Evolutionary conservation across 1,140 invertebrate species (phyloP).

Genomic region (Theocolax elegans): DNA sequence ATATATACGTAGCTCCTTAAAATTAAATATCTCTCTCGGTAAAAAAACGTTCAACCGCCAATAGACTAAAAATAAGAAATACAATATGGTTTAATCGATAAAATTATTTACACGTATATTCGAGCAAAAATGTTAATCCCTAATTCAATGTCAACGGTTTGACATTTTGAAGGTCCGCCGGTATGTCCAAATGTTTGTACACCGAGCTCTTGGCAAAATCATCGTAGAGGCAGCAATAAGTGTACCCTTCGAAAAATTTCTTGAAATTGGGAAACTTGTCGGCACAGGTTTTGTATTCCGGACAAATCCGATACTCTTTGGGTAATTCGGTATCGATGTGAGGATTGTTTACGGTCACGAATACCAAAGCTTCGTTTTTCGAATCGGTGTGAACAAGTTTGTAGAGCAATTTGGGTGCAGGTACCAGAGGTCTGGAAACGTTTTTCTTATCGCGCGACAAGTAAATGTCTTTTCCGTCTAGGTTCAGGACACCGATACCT

Average conservation of each 20-base stretch:
- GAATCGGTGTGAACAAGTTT: constrained; percentile 62
- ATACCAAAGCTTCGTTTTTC: constrained; percentile 59
- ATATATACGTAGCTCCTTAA: too few species aligned
- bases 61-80: too few species aligned
- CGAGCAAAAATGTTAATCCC: neutral
- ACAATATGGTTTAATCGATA: too few species aligned
- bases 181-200: neutral
- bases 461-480: constrained; percentile 55
- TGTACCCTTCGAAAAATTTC: neutral
- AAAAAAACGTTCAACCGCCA: too few species aligned
- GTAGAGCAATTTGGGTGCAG: constrained; percentile 66
- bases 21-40: too few species aligned
- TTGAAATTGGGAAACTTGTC: neutral
- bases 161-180: neutral
- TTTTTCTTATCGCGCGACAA: constrained; percentile 45
- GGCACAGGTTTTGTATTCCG: neutral
- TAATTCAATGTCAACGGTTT: neutral
- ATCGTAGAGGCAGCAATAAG: constrained; percentile 16
- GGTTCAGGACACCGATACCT: constrained; percentile 54
- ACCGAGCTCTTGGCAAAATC: neutral
- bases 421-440: constrained; percentile 43
- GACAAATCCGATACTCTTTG: neutral
- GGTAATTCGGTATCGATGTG: constrained; percentile 32
- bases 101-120: too few species aligned
- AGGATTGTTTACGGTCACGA: constrained; percentile 68